A percentile compares a stretch with the other conserved stretches of the same genome.
Conservation (phyloP, 2,113 vertebrate genomes). For the Tetraodon nigroviridis region DNA sequence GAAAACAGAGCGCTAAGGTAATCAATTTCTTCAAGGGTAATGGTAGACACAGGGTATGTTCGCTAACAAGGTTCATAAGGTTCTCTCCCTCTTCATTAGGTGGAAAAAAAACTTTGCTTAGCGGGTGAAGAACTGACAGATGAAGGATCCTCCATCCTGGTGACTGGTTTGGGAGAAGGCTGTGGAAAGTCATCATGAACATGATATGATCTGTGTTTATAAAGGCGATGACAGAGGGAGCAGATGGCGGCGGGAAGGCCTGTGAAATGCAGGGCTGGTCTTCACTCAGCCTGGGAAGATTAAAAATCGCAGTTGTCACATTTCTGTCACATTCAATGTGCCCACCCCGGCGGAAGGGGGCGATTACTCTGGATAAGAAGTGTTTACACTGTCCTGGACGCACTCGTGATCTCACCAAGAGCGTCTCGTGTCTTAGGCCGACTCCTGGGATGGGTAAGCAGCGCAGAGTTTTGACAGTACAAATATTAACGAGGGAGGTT, state of each 20-base stretch:
- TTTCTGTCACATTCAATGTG: slow-evolving; percentile 50
- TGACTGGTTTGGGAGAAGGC: slow-evolving; percentile 49
- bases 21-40: slow-evolving; percentile 65
- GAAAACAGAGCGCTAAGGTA: slow-evolving; percentile 33
- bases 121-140: slow-evolving; percentile 54
- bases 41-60: slow-evolving; percentile 45
- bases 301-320: slow-evolving; percentile 29
- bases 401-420: slow-evolving; percentile 58
- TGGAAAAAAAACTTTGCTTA: slow-evolving; percentile 53
- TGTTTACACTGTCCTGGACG: slow-evolving; percentile 68
- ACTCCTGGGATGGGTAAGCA: slow-evolving; percentile 23
- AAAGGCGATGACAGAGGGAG: slow-evolving; percentile 13
- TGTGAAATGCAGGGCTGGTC: slow-evolving; percentile 4
- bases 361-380: slow-evolving; percentile 67
- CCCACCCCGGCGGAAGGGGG: slow-evolving; percentile 53
- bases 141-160: slow-evolving; percentile 41
- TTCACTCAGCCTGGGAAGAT: slow-evolving; percentile 23
- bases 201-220: not conserved
- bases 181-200: slow-evolving; percentile 2
- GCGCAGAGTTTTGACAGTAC: slow-evolving; percentile 44
- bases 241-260: slow-evolving; percentile 27
- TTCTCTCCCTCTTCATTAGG: slow-evolving; percentile 34
- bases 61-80: slow-evolving; percentile 55
- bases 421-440: slow-evolving; percentile 20
- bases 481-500: slow-evolving; percentile 53